Base-by-base conservation (phyloP, 2,888 invertebrate genomes). In the Coelogynopora nodosa region DNA sequence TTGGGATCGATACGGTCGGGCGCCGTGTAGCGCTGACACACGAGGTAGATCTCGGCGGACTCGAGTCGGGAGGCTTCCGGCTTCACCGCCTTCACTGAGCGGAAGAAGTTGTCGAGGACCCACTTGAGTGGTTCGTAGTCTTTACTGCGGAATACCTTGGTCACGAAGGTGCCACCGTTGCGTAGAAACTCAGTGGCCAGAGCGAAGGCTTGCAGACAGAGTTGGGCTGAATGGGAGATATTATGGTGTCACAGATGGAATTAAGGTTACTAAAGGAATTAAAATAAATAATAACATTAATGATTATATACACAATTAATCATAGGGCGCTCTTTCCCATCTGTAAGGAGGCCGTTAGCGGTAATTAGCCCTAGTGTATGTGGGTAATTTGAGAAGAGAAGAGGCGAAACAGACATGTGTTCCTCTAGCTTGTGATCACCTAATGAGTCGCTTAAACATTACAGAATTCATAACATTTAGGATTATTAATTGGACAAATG, bases 11-110 rank as follows among this genome's bases (percentile, higher is more conserved):
- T 94, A 90, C 95, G 95, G 90, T 91, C 91, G 0, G 99, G 98
- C 0, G 97, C 97, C 88, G 96, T 93, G 90, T 95, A 99, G 86
- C 95, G 94, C 92, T 98, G 96, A 91, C 99, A 99, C 0, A 98
- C 97, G 80, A 99, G 96, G 92, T 98, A 99, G 89, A 99, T 99
- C 94, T 99, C 99, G 86, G 99, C 98, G 0, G 99, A 99, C 92
- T 99, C 99, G 91, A 94, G 95, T 93, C 99, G 95, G 0, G 98
- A 99, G 0, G 99, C 98, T 91, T 97, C 97, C 0, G 99, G 99
- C 92, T 99, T 99, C 26, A 99, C 99, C 0, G 98, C 97, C 91
- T 97, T 97, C 2, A 98, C 97, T 92, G 93, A 87, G 85, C 95
- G 96, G 91, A 99, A 99, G 31, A 99, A 94, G 90, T 99, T 98